Evolutionary conservation across 1,140 invertebrate genomes (phyloP), one percentile per base, ranked within the genome.

Genomic region (Nephila pilipes): DNA sequence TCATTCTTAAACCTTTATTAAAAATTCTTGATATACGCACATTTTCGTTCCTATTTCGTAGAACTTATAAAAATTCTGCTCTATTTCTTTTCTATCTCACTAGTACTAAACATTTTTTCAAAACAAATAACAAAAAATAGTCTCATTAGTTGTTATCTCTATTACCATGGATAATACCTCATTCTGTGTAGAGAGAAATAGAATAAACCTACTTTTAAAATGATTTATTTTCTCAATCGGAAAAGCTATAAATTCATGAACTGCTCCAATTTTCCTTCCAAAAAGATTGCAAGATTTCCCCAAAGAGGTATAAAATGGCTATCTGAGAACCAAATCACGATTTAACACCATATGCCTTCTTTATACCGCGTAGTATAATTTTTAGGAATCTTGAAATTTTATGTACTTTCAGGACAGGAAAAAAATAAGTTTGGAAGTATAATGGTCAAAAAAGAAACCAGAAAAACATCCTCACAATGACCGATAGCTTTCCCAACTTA

Each of bases 201-300:
- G 32, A 55, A 83, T 54, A 83, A 83, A 32, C 80, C 80, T 75
- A n/a, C n/a, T 83, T 85, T 85, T 60, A 57, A 29, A 25, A 57
- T 85, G 83, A 85, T 85, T 85, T 85, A 85, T 85, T 85, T 29
- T 29, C 55, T 36, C 46, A 58, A 58, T 60, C 65, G 5, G 69
- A 36, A 75, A 29, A 14, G 29, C 29, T 32, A 18, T 60, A 60
- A 85, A 57, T 85, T 60, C 55, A 58, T 32, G 83, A 57, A 10
- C 54, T n/a, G n/a, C 83, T 46, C 54, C 46, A 85, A 60, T 85
- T 63, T 85, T 85, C 55, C 29, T 14, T 22, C 18, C 32, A 22
- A 55, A 58, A n/a, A n/a, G n/a, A 25, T 29, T 36, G 29, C 69
- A 32, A 88, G 58, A 88, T 88, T 88, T 88, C 85, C 85, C 85